These are phyloP conservation scores for Neopelma chrysocephalum DNA, from an alignment of 2,797 vertebrate species.

Conservation along the genomic window DNA sequence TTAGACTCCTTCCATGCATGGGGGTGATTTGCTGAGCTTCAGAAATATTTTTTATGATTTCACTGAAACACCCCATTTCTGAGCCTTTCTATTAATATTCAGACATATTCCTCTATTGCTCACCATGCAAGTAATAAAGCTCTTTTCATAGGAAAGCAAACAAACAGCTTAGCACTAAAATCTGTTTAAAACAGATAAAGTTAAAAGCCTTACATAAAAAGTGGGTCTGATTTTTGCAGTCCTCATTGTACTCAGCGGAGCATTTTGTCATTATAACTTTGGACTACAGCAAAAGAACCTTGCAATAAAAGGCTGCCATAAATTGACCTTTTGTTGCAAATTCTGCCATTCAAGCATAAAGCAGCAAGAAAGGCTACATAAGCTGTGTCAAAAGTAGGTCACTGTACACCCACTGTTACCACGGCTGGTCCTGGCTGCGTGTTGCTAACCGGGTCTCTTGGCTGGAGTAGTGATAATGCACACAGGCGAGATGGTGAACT, in stretches of 20 bases:
- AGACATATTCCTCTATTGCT: not conserved
- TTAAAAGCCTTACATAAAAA: constrained; percentile 7
- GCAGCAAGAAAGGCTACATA: constrained; percentile 39
- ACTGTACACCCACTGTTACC: constrained; percentile 38
- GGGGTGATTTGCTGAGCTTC: not conserved
- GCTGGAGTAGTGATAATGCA: not conserved
- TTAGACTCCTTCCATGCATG: not conserved
- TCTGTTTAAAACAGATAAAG: constrained; percentile 12
- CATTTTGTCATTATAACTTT: constrained; percentile 30
- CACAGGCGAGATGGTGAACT: not conserved
- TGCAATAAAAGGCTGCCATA: constrained; percentile 51
- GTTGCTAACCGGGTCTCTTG: not conserved
- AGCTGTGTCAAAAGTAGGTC: constrained; percentile 60
- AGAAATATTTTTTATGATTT: not conserved
- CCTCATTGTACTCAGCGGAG: not conserved
- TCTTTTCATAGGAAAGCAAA: not conserved
- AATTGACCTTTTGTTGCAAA: constrained; percentile 61
- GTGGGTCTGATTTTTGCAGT: constrained; percentile 4
- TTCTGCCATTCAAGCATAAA: constrained; percentile 65
- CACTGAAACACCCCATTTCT: not conserved
- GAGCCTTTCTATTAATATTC: not conserved
- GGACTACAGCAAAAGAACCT: not conserved
- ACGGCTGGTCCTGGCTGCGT: not conserved
- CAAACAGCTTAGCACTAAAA: not conserved
- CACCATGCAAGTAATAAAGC: not conserved